Base-by-base conservation (phyloP, 1,140 invertebrate genomes). In the Sarcophaga bullata region DNA sequence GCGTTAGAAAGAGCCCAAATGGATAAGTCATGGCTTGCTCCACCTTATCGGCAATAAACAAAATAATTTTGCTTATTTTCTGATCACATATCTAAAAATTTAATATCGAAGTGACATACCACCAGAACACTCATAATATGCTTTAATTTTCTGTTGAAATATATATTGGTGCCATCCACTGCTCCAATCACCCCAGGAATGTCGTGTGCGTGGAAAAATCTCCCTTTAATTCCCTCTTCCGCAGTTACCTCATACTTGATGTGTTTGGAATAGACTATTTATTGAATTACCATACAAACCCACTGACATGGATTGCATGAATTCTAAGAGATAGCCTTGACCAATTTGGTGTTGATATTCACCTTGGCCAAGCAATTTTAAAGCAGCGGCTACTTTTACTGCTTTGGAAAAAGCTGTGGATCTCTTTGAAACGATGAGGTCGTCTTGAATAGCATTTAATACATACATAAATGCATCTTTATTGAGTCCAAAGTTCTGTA, bases 91-190 rank as follows among this genome's bases (percentile, higher is more conserved):
- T 78, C 50, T 50, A 50, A 50, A 54, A 49, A 78, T 54, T 54
- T 54, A 54, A 78, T 19, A 49, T n/a, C 19, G n/a, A 50, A 49
- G 46, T 73, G 19, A 80, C 80, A 48, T 58, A 80, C 78, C 80
- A 80, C 50, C 80, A 80, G 58, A 25, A 52, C 80, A 17, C 62
- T 80, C 37, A 80, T 80, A 25, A n/a, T 80, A 17, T 80, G 80
- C 80, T 80, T 80, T 47, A 80, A 62, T 62, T 80, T 80, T 80
- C 80, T 80, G 50, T 80, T 80, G 50, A 80, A 80, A 25, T 80
- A 80, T 50, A 80, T 80, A 48, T 80, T 50, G 47, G 80, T 80
- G 13, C 80, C 50, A 46, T 80, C 80, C n/a, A 80, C 80, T 15
- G 58, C 58, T 25, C 80, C 80, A 58, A 80, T 80, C 47, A 80